Base-by-base conservation (phyloP, 2,888 invertebrate species). In the Aleiodes testaceus region DNA sequence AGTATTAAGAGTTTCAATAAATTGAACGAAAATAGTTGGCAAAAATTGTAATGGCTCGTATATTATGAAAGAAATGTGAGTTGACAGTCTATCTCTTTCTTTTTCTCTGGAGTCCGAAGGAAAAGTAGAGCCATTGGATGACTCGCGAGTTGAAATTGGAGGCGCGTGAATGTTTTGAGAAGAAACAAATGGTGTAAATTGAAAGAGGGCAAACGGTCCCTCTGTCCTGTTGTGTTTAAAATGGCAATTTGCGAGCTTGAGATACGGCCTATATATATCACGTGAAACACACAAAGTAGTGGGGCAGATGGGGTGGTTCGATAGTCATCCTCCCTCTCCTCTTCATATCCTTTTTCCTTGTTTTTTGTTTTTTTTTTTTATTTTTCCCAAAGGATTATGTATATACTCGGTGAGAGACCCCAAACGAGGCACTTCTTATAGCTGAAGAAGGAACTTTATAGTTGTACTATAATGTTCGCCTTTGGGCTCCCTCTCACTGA, bases 161-260 rank as follows among this genome's bases (percentile, higher is more conserved):
- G 59, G 64, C 72, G 55, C 72, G 77, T 73, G 73, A 78, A 77
- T 76, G 80, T 81, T 44, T 30, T 26, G 26, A 26, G 30, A 49
- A 49, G 26, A 81, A 82, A 82, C 82, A 79, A 79, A 81, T 78
- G 81, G 84, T 82, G 85, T 84, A 85, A 85, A 86, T 85, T 85
- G 86, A 86, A 86, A 85, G 85, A 82, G 83, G 83, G 83, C 14
- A 16, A 81, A 85, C 80, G 79, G 81, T 36, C 9, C 7, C 36
- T 36, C 81, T 81, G 84, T 84, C 85, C 84, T 83, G 85, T 85
- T 84, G 82, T 82, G 85, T 85, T 85, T 84, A 85, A 86, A 86
- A 85, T 85, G 84, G 85, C 85, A 85, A 86, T 86, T 86, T 85
- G 85, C 85, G 83, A 81, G 80, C 83, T 80, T 85, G 84, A 85